Evolutionary conservation across 92 coral and sea anemone species (phyloP).

Genomic region (Parazoanthus darwini): DNA sequence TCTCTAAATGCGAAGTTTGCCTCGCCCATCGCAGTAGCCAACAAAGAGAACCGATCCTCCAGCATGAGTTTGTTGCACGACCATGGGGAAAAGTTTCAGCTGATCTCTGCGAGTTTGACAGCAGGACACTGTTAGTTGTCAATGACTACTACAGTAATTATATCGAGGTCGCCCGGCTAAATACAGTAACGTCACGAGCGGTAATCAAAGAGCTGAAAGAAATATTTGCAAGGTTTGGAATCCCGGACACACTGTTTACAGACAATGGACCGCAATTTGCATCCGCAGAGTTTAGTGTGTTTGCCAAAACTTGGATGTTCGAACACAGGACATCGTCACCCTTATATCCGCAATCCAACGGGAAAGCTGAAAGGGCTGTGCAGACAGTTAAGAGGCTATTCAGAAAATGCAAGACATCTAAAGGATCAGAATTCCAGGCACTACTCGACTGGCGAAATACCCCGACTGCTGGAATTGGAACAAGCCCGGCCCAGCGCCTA

Average conservation of each 20-base stretch:
- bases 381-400: constrained; percentile 51
- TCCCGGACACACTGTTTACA: constrained; percentile 49
- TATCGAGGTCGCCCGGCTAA: constrained; percentile 52
- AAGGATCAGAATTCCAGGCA: constrained; percentile 52
- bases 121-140: constrained; percentile 46
- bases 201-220: constrained; percentile 53
- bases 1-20: background rate
- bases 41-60: constrained; percentile 49
- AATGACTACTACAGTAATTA: constrained; percentile 51
- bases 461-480: constrained; percentile 54
- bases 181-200: constrained; percentile 44
- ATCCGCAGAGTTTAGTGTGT: constrained; percentile 52
- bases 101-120: constrained; percentile 56
- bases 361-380: constrained; percentile 58
- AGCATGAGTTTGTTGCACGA: constrained; percentile 54
- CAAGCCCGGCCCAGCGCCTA: constrained; percentile 60
- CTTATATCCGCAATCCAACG: constrained; percentile 55
- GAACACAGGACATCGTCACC: constrained; percentile 54
- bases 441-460: constrained; percentile 56
- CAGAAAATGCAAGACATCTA: constrained; percentile 49
- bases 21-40: constrained; percentile 42
- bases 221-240: constrained; percentile 48
- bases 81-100: constrained; percentile 59
- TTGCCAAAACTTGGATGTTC: constrained; percentile 56
- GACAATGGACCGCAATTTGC: constrained; percentile 50